These are phyloP conservation scores for Epirrhoe alternata DNA, from an alignment of 2,888 invertebrate species.

Conservation along the genomic window DNA sequence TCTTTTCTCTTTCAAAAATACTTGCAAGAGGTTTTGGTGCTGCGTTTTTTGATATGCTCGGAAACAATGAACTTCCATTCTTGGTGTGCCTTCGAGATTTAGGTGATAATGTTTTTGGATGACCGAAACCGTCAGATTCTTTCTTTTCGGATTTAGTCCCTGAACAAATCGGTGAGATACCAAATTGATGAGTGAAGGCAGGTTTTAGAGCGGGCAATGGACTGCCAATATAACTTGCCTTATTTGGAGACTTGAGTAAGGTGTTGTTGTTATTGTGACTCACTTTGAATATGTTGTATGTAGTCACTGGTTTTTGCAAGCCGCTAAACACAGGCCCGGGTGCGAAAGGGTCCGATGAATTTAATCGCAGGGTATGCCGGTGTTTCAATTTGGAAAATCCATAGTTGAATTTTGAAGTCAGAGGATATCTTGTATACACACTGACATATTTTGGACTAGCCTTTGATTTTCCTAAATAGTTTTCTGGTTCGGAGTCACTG, in stretches of 20 bases:
- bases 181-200: conserved; percentile 80
- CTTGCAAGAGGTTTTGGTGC: conserved; percentile 66
- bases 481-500: conserved; percentile 81
- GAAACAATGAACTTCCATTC: conserved; percentile 54
- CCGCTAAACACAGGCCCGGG: conserved; percentile 82
- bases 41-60: conserved; percentile 61
- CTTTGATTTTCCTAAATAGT: conserved; percentile 70
- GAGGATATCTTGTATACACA: conserved; percentile 75
- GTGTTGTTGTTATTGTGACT: conserved; percentile 78
- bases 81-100: conserved; percentile 68
- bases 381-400: conserved; percentile 72
- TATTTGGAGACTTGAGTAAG: conserved; percentile 71
- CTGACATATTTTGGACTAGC: conserved; percentile 78
- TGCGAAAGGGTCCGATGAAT: conserved; percentile 78
- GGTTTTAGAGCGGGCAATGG: conserved; percentile 73
- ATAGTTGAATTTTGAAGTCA: conserved; percentile 71
- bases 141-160: conserved; percentile 65
- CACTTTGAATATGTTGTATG: conserved; percentile 79
- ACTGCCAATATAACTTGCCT: conserved; percentile 62
- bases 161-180: conserved; percentile 71
- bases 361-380: conserved; percentile 67
- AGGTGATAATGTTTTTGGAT: conserved; percentile 66
- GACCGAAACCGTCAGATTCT: conserved; percentile 60
- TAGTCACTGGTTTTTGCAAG: conserved; percentile 74
- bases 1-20: conserved; percentile 78